Conservation (phyloP, 2,113 vertebrate species). For the Centropus unirufus region DNA sequence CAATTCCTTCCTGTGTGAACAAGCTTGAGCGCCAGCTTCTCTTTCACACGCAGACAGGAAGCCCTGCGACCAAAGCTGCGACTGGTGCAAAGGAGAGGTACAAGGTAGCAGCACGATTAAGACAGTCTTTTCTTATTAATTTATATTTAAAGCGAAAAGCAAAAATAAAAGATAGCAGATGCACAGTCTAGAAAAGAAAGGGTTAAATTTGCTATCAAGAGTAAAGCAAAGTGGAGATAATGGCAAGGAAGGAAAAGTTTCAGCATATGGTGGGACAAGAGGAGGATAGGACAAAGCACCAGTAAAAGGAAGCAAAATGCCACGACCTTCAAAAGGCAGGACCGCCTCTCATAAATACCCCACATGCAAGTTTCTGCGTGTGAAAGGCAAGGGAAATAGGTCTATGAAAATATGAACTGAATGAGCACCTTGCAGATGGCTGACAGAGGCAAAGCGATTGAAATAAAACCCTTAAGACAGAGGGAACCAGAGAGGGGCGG, state of each 20-base stretch:
- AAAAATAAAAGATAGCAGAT: not conserved
- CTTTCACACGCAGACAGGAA: slow-evolving; percentile 51
- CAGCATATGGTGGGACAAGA: not conserved
- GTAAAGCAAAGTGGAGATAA: not conserved
- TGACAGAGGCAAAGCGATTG: not conserved
- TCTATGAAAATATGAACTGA: not conserved
- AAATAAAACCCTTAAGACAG: not conserved
- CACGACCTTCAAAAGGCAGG: not conserved
- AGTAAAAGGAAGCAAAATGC: not conserved
- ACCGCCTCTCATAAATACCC: not conserved
- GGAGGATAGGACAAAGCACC: not conserved
- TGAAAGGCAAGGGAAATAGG: not conserved
- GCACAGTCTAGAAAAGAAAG: not conserved
- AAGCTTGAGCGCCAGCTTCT: not conserved
- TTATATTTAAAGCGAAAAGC: not conserved
- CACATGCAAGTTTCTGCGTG: not conserved
- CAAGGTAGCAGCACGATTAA: not conserved
- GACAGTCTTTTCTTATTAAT: not conserved
- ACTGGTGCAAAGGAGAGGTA: not conserved
- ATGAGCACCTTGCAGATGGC: not conserved
- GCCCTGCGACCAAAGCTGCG: not conserved
- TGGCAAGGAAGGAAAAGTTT: not conserved
- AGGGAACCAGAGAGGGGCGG: not conserved
- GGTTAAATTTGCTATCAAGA: not conserved
- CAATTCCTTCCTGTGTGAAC: slow-evolving; percentile 50